Evolutionary conservation across 2,113 vertebrate genomes (phyloP).

Genomic region (Irena cyanogastra): DNA sequence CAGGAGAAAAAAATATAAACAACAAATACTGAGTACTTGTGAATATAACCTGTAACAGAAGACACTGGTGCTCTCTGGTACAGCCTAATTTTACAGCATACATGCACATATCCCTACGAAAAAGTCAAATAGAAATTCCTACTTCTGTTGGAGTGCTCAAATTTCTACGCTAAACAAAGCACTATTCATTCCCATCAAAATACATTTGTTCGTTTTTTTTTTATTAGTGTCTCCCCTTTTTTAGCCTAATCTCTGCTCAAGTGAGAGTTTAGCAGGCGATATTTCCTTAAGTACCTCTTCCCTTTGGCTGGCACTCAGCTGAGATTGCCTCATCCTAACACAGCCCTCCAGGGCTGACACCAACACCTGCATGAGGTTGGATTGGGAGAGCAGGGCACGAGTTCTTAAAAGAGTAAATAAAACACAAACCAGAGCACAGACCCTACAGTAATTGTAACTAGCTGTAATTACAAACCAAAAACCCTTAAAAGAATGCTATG

Average conservation of each 20-base stretch:
- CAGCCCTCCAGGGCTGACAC: neutral
- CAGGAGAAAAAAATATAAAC: neutral
- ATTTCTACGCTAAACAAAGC: neutral
- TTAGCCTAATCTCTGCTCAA: neutral
- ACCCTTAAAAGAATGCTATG: neutral
- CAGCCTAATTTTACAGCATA: neutral
- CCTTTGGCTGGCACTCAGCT: neutral
- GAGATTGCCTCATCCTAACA: neutral
- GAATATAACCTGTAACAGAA: neutral
- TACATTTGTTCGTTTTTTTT: fast-evolving
- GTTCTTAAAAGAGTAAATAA: neutral
- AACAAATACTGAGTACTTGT: neutral
- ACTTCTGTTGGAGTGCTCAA: neutral
- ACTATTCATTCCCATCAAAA: neutral
- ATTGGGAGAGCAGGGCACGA: neutral
- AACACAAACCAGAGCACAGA: neutral
- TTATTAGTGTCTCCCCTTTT: neutral
- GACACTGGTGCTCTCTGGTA: neutral
- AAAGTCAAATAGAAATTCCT: neutral
- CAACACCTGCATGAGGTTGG: fast-evolving
- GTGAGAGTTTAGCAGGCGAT: neutral
- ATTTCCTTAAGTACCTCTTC: neutral
- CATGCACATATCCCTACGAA: neutral
- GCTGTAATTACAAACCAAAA: neutral
- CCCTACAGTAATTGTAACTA: neutral